Evolutionary conservation across 1,140 invertebrate species (phyloP).

Genomic region (Hylaeus volcanicus): DNA sequence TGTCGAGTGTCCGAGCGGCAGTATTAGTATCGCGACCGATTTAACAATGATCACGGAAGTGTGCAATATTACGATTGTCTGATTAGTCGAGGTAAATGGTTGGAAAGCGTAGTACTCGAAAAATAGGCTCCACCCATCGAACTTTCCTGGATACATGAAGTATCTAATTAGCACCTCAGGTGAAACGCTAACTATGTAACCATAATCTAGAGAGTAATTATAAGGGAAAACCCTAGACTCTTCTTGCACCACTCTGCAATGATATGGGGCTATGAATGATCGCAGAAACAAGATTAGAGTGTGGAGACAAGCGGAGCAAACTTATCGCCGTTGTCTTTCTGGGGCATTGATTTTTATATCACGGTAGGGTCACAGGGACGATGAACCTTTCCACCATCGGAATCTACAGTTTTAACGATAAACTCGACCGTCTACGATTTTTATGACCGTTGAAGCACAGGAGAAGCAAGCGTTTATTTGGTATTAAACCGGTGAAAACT

Average conservation of each 20-base stretch:
- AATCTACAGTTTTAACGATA: neutral
- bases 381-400: constrained; percentile 35
- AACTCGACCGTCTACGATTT: too few relatives aligned
- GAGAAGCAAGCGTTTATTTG: too few relatives aligned
- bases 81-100: neutral
- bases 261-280: neutral
- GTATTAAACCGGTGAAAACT: too few relatives aligned
- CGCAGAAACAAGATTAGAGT: constrained; percentile 10
- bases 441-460: too few relatives aligned
- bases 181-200: too few relatives aligned
- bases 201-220: neutral
- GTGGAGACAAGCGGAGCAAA: neutral
- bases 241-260: neutral
- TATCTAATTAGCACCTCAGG: too few relatives aligned
- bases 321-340: constrained; percentile 43
- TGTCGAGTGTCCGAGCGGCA: neutral
- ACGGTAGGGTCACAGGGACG: constrained; percentile 46
- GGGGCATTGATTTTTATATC: constrained; percentile 68
- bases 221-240: too few relatives aligned
- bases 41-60: neutral
- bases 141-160: neutral
- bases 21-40: neutral
- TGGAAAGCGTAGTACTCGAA: neutral
- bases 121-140: neutral
- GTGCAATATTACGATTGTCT: neutral